Evolutionary conservation across 2,113 vertebrate species (phyloP).

Genomic region (Pluvianellus socialis): DNA sequence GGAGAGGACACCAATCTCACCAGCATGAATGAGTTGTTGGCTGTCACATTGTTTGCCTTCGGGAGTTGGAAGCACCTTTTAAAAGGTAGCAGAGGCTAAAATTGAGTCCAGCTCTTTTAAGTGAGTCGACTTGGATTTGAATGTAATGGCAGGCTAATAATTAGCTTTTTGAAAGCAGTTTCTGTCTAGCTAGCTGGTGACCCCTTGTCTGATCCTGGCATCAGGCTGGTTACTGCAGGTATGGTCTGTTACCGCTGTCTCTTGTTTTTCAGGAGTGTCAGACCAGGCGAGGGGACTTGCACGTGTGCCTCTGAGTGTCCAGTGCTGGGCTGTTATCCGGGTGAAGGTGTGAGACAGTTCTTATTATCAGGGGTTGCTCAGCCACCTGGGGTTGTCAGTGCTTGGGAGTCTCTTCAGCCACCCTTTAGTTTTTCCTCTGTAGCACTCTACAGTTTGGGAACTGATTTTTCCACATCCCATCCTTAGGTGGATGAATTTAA

Average conservation of each 20-base stretch:
- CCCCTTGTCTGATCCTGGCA: not conserved
- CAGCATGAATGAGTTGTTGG: not conserved
- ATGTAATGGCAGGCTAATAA: not conserved
- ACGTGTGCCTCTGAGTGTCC: too few species aligned
- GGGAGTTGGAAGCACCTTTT: not conserved
- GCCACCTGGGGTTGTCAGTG: not conserved
- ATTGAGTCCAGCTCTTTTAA: not conserved
- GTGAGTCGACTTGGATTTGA: not conserved
- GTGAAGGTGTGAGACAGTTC: not conserved
- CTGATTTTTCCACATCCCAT: not conserved
- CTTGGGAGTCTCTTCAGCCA: not conserved
- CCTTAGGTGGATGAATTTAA: not conserved
- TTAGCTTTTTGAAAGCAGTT: not conserved
- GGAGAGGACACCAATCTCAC: not conserved
- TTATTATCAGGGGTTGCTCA: not conserved
- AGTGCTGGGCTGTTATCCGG: not conserved
- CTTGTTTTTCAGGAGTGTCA: not conserved
- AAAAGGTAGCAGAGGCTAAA: not conserved
- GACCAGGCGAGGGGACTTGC: not conserved
- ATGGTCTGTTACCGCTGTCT: not conserved
- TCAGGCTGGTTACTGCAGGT: not conserved
- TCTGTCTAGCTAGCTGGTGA: not conserved
- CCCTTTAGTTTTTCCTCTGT: not conserved
- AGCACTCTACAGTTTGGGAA: not conserved
- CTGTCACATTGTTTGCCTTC: not conserved